A percentile compares a stretch with the other conserved stretches of the same genome.
These are phyloP conservation scores for Plotosus lineatus DNA, from an alignment of 2,113 vertebrate species.

Conservation along the genomic window DNA sequence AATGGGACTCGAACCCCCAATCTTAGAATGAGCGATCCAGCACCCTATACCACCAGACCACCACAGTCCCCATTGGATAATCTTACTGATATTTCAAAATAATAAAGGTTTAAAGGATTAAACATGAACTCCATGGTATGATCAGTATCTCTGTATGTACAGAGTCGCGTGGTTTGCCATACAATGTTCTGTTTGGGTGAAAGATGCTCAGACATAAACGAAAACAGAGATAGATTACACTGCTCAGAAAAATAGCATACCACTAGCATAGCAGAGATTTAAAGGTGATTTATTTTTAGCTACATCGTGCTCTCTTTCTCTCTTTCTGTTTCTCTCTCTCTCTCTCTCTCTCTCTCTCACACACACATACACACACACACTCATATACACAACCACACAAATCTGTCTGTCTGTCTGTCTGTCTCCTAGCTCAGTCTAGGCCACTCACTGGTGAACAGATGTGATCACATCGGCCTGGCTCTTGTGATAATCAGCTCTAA, in stretches of 20 bases:
- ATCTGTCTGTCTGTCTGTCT: not conserved
- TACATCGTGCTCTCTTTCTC: conserved; percentile 36
- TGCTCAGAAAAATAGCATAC: not conserved
- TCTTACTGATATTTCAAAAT: too few species aligned
- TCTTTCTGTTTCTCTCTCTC: conserved; percentile 5
- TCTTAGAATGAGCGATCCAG: too few species aligned
- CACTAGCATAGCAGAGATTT: not conserved
- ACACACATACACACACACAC: too few species aligned
- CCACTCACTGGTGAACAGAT: conserved; percentile 61
- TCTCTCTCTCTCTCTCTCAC: not conserved
- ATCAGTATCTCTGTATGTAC: not conserved
- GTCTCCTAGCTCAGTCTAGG: conserved; percentile 26
- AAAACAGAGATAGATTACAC: conserved; percentile 19
- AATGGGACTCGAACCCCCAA: too few species aligned
- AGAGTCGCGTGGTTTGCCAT: not conserved
- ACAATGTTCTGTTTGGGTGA: not conserved
- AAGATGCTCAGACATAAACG: not conserved
- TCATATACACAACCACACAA: not conserved
- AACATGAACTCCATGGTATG: not conserved
- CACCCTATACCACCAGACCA: too few species aligned
- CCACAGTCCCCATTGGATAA: too few species aligned
- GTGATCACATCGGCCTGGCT: conserved; percentile 57
- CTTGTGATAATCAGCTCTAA: conserved; percentile 69
- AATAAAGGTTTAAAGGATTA: not conserved
- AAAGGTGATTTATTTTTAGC: conserved; percentile 42